Conservation (phyloP, 2,113 vertebrate genomes). For the Microtus oregoni region DNA sequence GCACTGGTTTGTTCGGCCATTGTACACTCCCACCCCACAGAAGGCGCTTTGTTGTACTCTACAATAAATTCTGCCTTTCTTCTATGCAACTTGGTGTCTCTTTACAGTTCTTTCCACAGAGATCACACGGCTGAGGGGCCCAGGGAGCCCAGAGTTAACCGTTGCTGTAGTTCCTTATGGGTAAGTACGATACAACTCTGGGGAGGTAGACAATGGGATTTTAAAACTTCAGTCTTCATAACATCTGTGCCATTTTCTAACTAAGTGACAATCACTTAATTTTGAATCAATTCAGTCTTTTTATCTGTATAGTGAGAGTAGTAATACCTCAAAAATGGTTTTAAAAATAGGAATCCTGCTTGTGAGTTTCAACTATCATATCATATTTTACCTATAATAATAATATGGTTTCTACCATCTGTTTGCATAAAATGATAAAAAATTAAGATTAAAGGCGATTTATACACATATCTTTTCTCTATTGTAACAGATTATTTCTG, state of each 20-base stretch:
- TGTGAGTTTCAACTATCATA: not conserved
- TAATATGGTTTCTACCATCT: not conserved
- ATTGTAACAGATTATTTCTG: not conserved
- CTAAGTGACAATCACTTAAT: not conserved
- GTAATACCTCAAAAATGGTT: not conserved
- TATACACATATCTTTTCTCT: not conserved
- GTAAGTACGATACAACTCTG: not conserved
- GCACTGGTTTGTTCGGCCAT: not conserved
- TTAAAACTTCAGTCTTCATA: not conserved
- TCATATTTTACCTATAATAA: not conserved
- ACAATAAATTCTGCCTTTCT: not conserved
- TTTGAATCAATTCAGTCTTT: not conserved
- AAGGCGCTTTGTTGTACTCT: not conserved
- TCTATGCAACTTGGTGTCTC: too few species aligned
- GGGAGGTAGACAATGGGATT: not conserved
- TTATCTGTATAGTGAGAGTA: not conserved
- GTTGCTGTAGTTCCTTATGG: not conserved
- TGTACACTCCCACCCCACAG: not conserved
- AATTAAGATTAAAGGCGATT: conserved; percentile 14
- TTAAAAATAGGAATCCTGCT: not conserved
- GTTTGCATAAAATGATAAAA: not conserved
- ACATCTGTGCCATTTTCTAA: not conserved
- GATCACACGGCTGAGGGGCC: too few species aligned
- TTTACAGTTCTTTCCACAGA: not conserved
- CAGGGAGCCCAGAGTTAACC: not conserved